These are phyloP conservation scores for Tethea ocularis DNA, from an alignment of 2,888 invertebrate genomes.

Conservation along the genomic window DNA sequence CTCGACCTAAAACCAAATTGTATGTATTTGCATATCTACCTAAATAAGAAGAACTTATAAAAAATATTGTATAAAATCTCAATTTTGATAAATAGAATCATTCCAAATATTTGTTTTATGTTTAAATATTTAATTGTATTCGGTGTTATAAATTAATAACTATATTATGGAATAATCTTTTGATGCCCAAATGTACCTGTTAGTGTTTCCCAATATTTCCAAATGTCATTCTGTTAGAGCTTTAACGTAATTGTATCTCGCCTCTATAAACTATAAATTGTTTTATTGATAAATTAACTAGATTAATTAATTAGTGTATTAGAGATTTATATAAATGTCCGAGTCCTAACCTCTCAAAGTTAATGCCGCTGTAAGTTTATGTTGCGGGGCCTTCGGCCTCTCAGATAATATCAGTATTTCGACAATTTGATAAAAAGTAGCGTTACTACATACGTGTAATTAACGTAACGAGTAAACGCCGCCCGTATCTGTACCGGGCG, in stretches of 20 bases:
- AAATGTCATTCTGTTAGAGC: conserved; percentile 37
- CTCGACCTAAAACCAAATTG: not conserved
- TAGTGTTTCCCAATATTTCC: conserved; percentile 9
- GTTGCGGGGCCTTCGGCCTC: conserved; percentile 71
- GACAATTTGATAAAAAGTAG: conserved; percentile 79
- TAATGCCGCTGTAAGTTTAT: conserved; percentile 69
- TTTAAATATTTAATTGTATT: conserved; percentile 7
- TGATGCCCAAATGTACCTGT: conserved; percentile 8
- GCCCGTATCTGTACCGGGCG: conserved; percentile 71
- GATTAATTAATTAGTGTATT: conserved; percentile 42
- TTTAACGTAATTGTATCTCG: conserved; percentile 24
- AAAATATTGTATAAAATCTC: not conserved
- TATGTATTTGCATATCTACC: not conserved
- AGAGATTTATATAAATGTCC: conserved; percentile 37
- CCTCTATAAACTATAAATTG: conserved; percentile 31
- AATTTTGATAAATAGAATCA: not conserved
- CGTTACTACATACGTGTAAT: conserved; percentile 76
- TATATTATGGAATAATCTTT: conserved; percentile 1
- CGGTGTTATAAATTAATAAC: conserved; percentile 8
- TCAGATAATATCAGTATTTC: conserved; percentile 81
- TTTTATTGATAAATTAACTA: conserved; percentile 43
- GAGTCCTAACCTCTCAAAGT: conserved; percentile 62
- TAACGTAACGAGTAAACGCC: conserved; percentile 66
- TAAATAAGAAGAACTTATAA: not conserved
- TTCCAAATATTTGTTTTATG: not conserved